phyloP scores from a whole-genome alignment of 2,797 vertebrate species.

The Acipenser oxyrinchus region DNA sequence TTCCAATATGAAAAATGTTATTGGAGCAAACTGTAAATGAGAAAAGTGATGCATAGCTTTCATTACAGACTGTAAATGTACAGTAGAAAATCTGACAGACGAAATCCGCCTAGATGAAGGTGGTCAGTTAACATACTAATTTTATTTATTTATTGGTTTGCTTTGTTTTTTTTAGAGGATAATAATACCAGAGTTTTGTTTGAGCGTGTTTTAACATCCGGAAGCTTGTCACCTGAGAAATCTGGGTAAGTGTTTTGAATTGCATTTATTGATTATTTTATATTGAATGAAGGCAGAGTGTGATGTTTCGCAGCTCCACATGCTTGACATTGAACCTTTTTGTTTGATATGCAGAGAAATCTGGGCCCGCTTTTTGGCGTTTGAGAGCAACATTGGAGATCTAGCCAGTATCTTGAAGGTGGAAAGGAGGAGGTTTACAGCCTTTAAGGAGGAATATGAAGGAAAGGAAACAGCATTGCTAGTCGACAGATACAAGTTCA shows the following conservation, averaged over 20 bases:
- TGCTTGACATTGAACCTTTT: not conserved
- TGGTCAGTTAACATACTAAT: too few species aligned
- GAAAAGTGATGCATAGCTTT: too few species aligned
- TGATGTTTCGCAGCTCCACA: too few species aligned
- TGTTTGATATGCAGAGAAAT: conserved; percentile 70
- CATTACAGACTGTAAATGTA: too few species aligned
- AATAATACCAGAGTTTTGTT: conserved; percentile 98
- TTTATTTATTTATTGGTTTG: not conserved
- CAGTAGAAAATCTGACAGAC: too few species aligned
- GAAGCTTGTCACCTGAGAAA: conserved; percentile 93
- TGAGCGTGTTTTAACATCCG: conserved; percentile 97
- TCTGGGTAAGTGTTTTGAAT: conserved; percentile 70
- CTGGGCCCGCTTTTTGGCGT: conserved; percentile 94
- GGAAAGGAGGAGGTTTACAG: conserved; percentile 87
- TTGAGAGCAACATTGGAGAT: conserved; percentile 97
- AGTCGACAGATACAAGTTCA: conserved; percentile 96
- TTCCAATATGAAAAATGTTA: too few species aligned
- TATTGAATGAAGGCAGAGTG: too few species aligned
- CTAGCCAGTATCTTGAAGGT: conserved; percentile 97
- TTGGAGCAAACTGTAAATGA: too few species aligned
- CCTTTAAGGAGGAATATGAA: conserved; percentile 96
- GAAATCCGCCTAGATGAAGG: too few species aligned
- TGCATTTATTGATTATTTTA: too few species aligned
- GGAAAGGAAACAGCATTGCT: conserved; percentile 95
- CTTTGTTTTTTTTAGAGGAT: conserved; percentile 71